Conservation (phyloP, 2,113 vertebrate genomes). For the Acanthisitta chloris region DNA sequence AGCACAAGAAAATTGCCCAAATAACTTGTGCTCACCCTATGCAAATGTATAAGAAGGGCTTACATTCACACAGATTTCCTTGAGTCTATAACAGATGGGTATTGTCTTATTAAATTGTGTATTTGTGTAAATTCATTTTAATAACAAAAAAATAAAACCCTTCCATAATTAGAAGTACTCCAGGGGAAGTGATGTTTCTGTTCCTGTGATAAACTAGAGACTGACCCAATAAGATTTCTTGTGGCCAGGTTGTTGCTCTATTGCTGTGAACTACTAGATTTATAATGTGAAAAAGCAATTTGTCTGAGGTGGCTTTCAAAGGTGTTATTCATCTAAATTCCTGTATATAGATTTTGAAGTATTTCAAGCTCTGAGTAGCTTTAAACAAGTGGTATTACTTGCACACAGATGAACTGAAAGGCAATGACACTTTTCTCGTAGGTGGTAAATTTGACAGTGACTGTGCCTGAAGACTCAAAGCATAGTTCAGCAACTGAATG, state of each 20-base stretch:
- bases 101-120: not conserved
- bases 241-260: not conserved
- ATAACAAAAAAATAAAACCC: not conserved
- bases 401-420: not conserved
- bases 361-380: not conserved
- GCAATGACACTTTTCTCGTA: not conserved
- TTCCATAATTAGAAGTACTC: not conserved
- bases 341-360: not conserved
- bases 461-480: not conserved
- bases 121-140: not conserved
- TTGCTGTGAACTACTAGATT: not conserved
- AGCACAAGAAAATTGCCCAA: not conserved
- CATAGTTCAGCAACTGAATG: not conserved
- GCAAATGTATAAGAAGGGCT: not conserved
- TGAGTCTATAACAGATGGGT: rapidly evolving
- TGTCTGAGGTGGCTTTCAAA: not conserved
- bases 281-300: not conserved
- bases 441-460: not conserved
- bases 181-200: not conserved
- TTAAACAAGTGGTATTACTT: not conserved
- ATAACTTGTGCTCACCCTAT: not conserved
- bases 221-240: not conserved
- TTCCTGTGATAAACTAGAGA: not conserved
- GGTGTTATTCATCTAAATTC: not conserved
- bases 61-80: not conserved